These are phyloP conservation scores for Chelonus formosanus DNA, from an alignment of 2,888 invertebrate species.

Conservation along the genomic window DNA sequence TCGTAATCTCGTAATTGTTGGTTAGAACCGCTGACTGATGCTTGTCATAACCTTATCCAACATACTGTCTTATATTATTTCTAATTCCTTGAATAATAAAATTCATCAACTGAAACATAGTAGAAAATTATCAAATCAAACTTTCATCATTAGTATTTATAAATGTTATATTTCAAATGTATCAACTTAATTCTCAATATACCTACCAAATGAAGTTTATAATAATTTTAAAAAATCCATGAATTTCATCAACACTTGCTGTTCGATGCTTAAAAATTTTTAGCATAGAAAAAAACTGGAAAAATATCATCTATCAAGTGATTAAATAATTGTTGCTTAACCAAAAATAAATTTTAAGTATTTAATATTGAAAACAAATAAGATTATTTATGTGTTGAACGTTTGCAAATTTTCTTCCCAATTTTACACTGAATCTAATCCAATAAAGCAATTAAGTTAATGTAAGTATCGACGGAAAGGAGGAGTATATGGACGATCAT, in stretches of 20 bases:
- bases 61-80: not conserved
- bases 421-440: conserved; percentile 51
- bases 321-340: too few relatives aligned
- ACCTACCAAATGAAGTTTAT: too few relatives aligned
- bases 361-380: conserved; percentile 1
- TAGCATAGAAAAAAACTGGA: too few relatives aligned
- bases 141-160: too few relatives aligned
- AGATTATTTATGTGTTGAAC: conserved; percentile 19
- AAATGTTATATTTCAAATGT: too few relatives aligned
- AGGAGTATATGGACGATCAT: conserved; percentile 46
- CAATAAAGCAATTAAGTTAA: conserved; percentile 62
- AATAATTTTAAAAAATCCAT: too few relatives aligned
- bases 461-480: conserved; percentile 44
- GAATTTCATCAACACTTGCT: too few relatives aligned
- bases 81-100: conserved; percentile 1
- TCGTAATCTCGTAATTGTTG: conserved; percentile 58
- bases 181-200: too few relatives aligned
- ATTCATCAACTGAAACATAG: conserved; percentile 6
- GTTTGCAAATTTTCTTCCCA: conserved; percentile 29
- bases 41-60: conserved; percentile 49
- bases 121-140: too few relatives aligned
- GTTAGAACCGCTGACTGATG: conserved; percentile 46
- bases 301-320: too few relatives aligned
- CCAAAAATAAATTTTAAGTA: too few relatives aligned
- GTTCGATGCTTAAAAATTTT: too few relatives aligned